Conservation (phyloP, 2,888 invertebrate species). For the Eristalis arbustorum region DNA sequence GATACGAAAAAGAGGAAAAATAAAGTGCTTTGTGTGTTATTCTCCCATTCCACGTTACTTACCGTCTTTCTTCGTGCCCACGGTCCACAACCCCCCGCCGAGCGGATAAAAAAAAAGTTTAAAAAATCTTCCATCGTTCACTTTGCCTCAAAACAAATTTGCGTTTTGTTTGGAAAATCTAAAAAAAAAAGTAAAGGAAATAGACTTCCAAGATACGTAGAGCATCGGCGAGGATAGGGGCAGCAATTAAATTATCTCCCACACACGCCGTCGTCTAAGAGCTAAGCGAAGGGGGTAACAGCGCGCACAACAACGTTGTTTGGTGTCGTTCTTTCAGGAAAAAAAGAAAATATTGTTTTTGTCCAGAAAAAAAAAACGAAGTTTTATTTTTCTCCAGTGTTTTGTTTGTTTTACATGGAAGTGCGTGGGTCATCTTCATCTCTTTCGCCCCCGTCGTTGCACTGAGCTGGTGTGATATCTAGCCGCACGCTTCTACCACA, state of each 20-base stretch:
- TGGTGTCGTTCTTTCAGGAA: slow-evolving; percentile 28
- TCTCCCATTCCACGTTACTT: slow-evolving; percentile 8
- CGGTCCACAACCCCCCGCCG: slow-evolving; percentile 43
- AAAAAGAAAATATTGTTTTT: slow-evolving; percentile 39
- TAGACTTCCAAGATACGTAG: not conserved
- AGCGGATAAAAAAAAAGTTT: slow-evolving; percentile 8
- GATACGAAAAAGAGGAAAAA: slow-evolving; percentile 10
- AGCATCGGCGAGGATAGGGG: not conserved
- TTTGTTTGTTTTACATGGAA: slow-evolving; percentile 62
- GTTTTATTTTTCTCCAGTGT: not conserved
- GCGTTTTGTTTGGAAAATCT: slow-evolving; percentile 20
- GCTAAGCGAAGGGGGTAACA: slow-evolving; percentile 4
- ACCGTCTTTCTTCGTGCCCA: slow-evolving; percentile 9
- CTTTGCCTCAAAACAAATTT: slow-evolving; percentile 1
- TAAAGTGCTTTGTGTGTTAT: slow-evolving; percentile 61
- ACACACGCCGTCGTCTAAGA: slow-evolving; percentile 14
- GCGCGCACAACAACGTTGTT: slow-evolving; percentile 19
- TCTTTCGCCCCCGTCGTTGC: slow-evolving; percentile 53
- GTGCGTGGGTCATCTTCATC: slow-evolving; percentile 66
- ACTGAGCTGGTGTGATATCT: slow-evolving; percentile 22
- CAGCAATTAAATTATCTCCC: slow-evolving; percentile 34
- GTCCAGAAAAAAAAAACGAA: slow-evolving; percentile 8
- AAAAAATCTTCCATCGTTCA: not conserved
- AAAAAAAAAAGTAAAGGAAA: not conserved
- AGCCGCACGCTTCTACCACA: slow-evolving; percentile 36